Base-by-base conservation (phyloP, 1,140 invertebrate species). In the Psix sp. region DNA sequence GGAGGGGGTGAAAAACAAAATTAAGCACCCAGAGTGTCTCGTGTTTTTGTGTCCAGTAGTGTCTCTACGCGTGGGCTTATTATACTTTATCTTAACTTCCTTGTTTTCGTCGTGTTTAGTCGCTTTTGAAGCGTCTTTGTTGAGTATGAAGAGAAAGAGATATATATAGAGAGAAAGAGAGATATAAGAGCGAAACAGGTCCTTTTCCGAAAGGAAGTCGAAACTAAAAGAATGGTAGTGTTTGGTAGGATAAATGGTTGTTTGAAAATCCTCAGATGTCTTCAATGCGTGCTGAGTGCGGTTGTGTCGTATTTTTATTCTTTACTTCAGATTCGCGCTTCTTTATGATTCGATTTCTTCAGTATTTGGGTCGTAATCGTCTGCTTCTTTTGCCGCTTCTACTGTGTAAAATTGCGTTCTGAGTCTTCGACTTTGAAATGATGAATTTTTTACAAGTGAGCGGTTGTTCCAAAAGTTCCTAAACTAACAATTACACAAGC, bases 241-340 rank as follows among this genome's bases (percentile, higher is more conserved):
- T 82, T 84, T 82, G 81, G 79, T 84, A 84, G 80, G 74, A 84
- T 85, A 73, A 74, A 62, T 70, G 81, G 79, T 87, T 81, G 87
- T 86, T 87, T 88, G 86, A 91, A 90, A 90, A 92, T 93, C 92
- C 92, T 93, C 93, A 94, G 93, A 94, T 94, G 93, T 94, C 92
- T 93, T 94, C 93, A 94, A 94, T 94, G 92, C 92, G 92, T 92
- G 93, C 93, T 93, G 92, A 90, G 90, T 93, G 89, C 90, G 90
- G 89, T 91, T 92, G 90, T 92, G 88, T 90, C 86, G 84, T 87
- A 88, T 48, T 52, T 86, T 87, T 29, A 7, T 29, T n/a, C n/a
- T n/a, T n/a, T n/a, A n/a, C 2, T 87, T 83, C 83, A 74, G 79
- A 81, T 80, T 85, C 79, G 77, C 74, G 74, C 83, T 87, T 83